Percentiles rank a stretch among this genome's conserved stretches.
These are phyloP conservation scores for Piscicola geometra DNA, from an alignment of 2,888 invertebrate genomes.

Conservation along the genomic window DNA sequence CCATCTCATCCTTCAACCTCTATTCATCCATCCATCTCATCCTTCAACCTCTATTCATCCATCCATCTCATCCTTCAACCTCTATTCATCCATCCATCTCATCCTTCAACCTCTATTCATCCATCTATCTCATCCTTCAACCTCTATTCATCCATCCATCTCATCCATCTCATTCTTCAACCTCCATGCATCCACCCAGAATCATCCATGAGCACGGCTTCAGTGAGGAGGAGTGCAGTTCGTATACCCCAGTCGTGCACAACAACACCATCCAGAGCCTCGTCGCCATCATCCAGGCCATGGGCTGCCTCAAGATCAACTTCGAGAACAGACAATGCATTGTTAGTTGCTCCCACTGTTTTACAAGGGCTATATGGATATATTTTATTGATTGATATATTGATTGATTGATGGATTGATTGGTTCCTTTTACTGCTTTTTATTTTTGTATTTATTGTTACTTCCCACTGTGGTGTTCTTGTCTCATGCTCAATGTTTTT, in stretches of 20 bases:
- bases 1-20: no score
- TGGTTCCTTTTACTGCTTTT: not conserved
- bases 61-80: no score
- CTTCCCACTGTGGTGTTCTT: not conserved
- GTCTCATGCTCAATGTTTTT: not conserved
- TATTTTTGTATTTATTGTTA: not conserved
- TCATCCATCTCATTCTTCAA: no score
- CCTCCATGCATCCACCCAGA: not conserved
- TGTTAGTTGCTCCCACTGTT: conserved; percentile 7
- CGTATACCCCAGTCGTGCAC: conserved; percentile 32
- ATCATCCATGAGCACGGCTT: conserved; percentile 35
- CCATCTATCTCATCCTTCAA: no score
- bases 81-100: no score
- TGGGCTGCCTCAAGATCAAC: conserved; percentile 26
- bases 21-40: no score
- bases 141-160: no score
- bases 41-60: no score
- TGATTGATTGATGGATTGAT: not conserved
- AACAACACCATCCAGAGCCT: conserved; percentile 36
- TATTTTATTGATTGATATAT: no score
- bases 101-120: no score
- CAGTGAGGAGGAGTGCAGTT: conserved; percentile 25
- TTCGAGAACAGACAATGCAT: conserved; percentile 9
- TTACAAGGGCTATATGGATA: no score
- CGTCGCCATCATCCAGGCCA: conserved; percentile 30